phyloP scores from a whole-genome alignment of 2,797 vertebrate species.

The Staurois parvus region DNA sequence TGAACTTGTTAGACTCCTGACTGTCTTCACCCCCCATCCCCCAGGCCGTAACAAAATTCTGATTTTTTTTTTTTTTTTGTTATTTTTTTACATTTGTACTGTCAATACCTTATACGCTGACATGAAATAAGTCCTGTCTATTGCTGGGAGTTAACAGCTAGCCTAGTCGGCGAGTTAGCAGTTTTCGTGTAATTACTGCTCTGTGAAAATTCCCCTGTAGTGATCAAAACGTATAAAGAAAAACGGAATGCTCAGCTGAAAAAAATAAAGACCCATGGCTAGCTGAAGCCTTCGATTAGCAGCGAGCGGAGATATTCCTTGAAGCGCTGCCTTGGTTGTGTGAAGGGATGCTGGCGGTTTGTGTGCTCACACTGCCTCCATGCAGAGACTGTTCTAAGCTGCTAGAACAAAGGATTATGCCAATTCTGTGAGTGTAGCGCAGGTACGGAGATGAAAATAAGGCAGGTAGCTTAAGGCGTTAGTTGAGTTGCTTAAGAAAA shows the following conservation, averaged over 20 bases:
- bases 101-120: background rate
- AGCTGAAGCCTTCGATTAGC: conserved; percentile 41
- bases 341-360: conserved; percentile 21
- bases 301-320: conserved; percentile 32
- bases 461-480: background rate
- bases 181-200: conserved; percentile 54
- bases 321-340: conserved; percentile 23
- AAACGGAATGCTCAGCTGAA: conserved; percentile 41
- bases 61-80: background rate
- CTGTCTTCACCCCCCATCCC: too few species aligned
- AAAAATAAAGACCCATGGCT: background rate
- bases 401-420: conserved; percentile 37
- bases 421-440: background rate
- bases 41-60: background rate
- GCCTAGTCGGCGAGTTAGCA: conserved; percentile 40
- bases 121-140: background rate
- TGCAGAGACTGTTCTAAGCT: conserved; percentile 36
- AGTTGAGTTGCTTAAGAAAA: background rate
- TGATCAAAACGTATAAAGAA: conserved; percentile 17
- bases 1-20: background rate
- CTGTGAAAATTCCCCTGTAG: conserved; percentile 51
- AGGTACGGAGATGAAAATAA: conserved; percentile 5
- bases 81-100: background rate
- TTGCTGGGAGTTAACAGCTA: conserved; percentile 11
- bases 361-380: conserved; percentile 53